A percentile compares a stretch with the other conserved stretches of the same genome.
phyloP scores from a whole-genome alignment of 2,113 vertebrate genomes.

The Chrysemys picta region DNA sequence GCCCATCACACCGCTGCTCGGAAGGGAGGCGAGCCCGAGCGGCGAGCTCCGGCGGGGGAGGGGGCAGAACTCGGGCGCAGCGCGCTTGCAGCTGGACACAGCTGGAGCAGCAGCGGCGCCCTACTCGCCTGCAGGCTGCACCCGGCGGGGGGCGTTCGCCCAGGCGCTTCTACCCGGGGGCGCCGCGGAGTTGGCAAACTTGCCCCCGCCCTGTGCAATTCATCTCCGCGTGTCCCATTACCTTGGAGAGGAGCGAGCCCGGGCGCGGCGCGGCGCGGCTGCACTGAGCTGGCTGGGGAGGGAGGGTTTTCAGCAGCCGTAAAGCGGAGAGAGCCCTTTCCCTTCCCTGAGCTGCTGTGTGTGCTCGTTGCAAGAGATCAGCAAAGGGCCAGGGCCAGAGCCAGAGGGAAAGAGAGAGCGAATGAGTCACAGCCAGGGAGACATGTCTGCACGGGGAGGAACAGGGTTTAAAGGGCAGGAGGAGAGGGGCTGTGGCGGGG shows the following conservation, averaged over 20 bases:
- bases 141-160: background rate
- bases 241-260: slow-evolving; percentile 54
- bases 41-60: background rate
- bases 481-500: too few relatives aligned
- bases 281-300: background rate
- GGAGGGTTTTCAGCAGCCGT: slow-evolving; percentile 75
- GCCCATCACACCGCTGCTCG: background rate
- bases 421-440: background rate
- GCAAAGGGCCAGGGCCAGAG: background rate
- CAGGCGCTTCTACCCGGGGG: background rate
- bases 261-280: slow-evolving; percentile 46
- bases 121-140: background rate
- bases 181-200: background rate
- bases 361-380: background rate
- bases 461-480: background rate
- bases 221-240: background rate
- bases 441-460: too few relatives aligned
- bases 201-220: background rate
- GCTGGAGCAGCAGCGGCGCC: too few relatives aligned
- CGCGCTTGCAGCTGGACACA: background rate
- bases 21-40: too few relatives aligned
- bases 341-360: slow-evolving; percentile 5
- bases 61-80: background rate
- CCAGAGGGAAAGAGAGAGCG: rapidly evolving
- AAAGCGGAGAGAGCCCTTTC: slow-evolving; percentile 61